phyloP scores from a whole-genome alignment of 2,888 invertebrate species.

The Muschampia plurimacula region DNA sequence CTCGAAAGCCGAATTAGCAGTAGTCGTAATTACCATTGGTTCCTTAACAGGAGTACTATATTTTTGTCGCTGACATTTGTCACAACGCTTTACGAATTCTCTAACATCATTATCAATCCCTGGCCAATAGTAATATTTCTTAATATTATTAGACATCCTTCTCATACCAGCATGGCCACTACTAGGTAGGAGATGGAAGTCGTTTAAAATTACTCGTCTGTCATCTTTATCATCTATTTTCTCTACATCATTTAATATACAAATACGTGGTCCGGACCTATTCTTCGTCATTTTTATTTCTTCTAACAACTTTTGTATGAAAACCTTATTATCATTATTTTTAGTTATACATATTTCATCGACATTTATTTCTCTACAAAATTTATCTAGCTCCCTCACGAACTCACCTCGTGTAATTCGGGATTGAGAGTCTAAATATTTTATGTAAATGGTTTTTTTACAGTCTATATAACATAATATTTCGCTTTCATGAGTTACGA shows the following conservation, averaged over 20 bases:
- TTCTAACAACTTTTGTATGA: background rate
- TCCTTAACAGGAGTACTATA: too few relatives aligned
- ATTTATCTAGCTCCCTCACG: conserved; percentile 33
- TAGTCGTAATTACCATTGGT: background rate
- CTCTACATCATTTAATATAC: background rate
- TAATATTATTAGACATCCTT: conserved; percentile 4
- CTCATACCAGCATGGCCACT: conserved; percentile 4
- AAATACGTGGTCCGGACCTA: background rate
- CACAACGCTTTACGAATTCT: background rate
- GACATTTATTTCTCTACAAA: conserved; percentile 12
- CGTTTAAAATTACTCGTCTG: background rate
- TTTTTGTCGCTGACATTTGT: background rate
- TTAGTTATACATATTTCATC: background rate
- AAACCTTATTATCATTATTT: background rate
- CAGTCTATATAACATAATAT: background rate
- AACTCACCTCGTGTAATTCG: conserved; percentile 19
- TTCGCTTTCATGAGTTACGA: background rate
- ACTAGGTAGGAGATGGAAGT: conserved; percentile 1
- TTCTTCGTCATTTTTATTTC: background rate
- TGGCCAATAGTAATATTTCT: background rate
- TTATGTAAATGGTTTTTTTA: background rate
- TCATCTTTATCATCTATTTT: background rate
- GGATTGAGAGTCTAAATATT: conserved; percentile 7
- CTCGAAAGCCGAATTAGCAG: background rate
- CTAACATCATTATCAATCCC: background rate